Conservation (phyloP, 2,113 vertebrate genomes). For the Colossoma macropomum region DNA sequence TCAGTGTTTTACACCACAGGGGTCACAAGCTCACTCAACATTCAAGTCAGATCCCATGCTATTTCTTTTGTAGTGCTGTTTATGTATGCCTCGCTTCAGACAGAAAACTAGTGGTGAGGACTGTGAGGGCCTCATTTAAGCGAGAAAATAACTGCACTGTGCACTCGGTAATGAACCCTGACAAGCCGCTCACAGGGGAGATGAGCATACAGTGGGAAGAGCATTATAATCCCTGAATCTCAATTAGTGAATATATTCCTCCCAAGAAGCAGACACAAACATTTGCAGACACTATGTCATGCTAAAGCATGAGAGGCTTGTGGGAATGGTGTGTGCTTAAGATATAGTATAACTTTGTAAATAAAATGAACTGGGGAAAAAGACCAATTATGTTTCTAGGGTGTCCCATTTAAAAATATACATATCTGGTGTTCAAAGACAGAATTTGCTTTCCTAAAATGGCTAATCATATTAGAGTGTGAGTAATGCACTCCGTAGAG, state of each 20-base stretch:
- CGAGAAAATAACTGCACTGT: background rate
- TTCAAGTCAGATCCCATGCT: background rate
- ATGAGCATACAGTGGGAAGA: background rate
- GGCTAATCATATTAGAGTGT: slow-evolving; percentile 9
- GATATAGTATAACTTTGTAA: slow-evolving; percentile 4
- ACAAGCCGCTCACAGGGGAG: background rate
- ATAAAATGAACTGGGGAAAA: background rate
- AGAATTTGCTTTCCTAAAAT: background rate
- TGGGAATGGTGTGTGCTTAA: slow-evolving; percentile 2
- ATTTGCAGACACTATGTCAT: background rate
- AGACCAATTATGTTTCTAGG: background rate
- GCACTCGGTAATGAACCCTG: slow-evolving; percentile 5
- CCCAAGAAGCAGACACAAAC: background rate
- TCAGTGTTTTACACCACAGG: background rate
- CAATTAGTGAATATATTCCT: slow-evolving; percentile 9
- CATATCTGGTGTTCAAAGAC: background rate
- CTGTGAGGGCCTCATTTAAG: slow-evolving; percentile 1
- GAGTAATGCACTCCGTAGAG: background rate
- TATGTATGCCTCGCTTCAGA: background rate
- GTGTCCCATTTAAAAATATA: slow-evolving; percentile 6
- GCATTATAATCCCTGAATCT: background rate
- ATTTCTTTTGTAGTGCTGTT: background rate
- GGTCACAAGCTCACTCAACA: background rate
- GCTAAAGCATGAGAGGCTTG: background rate
- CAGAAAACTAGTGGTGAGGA: background rate